phyloP scores from a whole-genome alignment of 2,113 vertebrate species.

The Sorex araneus region DNA sequence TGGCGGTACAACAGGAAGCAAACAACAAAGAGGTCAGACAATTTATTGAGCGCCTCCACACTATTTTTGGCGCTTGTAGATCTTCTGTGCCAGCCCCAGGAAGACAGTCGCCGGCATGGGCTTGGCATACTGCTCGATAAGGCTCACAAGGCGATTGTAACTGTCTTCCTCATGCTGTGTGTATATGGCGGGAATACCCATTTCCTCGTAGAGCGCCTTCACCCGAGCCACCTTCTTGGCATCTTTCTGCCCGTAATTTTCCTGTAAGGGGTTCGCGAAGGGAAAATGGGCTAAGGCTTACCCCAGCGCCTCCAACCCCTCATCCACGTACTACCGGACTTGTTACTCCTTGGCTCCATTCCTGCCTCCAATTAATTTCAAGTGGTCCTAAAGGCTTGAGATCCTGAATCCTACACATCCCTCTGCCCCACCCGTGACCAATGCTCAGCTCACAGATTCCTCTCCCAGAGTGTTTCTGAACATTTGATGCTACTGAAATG shows the following conservation, averaged over 20 bases:
- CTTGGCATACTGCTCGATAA: conserved; percentile 88
- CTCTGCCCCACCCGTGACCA: no score
- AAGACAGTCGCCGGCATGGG: conserved; percentile 92
- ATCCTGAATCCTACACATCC: no score
- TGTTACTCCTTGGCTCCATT: neutral
- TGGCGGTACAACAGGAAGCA: neutral
- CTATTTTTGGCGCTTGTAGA: conserved; percentile 97
- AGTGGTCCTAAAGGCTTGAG: neutral
- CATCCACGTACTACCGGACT: neutral
- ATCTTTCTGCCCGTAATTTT: conserved; percentile 93
- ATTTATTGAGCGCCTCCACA: conserved; percentile 69
- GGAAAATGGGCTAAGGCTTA: neutral
- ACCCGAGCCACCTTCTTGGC: conserved; percentile 92
- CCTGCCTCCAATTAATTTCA: neutral
- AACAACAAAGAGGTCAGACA: neutral
- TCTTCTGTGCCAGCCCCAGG: conserved; percentile 92
- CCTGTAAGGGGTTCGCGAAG: conserved; percentile 76
- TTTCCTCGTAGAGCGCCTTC: conserved; percentile 91
- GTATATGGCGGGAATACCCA: conserved; percentile 90
- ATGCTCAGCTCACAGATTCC: neutral
- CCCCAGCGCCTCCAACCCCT: neutral
- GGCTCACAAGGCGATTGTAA: conserved; percentile 90
- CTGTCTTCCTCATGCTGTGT: conserved; percentile 93
- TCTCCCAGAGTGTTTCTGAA: neutral
- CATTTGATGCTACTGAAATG: neutral